A percentile compares a stretch with the other conserved stretches of the same genome.
phyloP scores from a whole-genome alignment of 2,797 vertebrate species.

The Rhabdomys pumilio region DNA sequence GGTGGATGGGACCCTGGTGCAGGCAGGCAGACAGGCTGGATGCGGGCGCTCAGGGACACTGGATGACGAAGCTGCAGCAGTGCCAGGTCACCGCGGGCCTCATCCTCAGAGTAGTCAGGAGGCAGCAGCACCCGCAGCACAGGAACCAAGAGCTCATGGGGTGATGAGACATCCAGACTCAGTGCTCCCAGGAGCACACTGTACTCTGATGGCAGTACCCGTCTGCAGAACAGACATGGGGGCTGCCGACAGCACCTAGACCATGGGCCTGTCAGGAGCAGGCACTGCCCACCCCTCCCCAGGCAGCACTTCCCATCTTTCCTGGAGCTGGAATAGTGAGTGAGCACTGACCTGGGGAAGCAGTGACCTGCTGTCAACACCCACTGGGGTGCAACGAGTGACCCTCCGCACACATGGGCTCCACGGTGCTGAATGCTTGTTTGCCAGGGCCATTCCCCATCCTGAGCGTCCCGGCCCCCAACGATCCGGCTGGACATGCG shows the following conservation, averaged over 20 bases:
- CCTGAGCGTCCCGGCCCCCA: slow-evolving; percentile 81
- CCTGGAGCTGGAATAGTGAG: not conserved
- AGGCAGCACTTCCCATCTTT: not conserved
- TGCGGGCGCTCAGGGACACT: slow-evolving; percentile 52
- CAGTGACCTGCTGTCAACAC: slow-evolving; percentile 91
- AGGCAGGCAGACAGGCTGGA: slow-evolving; percentile 82
- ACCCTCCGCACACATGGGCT: slow-evolving; percentile 89
- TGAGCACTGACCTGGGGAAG: slow-evolving; percentile 80
- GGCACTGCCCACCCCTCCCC: not conserved
- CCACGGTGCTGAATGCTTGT: slow-evolving; percentile 83
- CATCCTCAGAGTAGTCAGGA: slow-evolving; percentile 70
- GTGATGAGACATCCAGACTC: slow-evolving; percentile 22
- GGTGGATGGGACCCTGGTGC: not conserved
- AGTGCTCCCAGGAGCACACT: slow-evolving; percentile 77
- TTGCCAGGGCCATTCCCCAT: slow-evolving; percentile 92
- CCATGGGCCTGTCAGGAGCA: not conserved
- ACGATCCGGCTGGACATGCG: slow-evolving; percentile 81
- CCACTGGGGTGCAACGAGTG: slow-evolving; percentile 89
- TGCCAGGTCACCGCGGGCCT: slow-evolving; percentile 75
- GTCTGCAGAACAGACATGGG: not conserved
- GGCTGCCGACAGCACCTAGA: no score
- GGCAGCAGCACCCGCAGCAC: slow-evolving; percentile 75
- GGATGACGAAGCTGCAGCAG: slow-evolving; percentile 77
- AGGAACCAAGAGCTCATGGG: not conserved
- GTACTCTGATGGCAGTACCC: slow-evolving; percentile 30